These are phyloP conservation scores for Empis stercorea DNA, from an alignment of 2,888 invertebrate genomes.

Conservation along the genomic window DNA sequence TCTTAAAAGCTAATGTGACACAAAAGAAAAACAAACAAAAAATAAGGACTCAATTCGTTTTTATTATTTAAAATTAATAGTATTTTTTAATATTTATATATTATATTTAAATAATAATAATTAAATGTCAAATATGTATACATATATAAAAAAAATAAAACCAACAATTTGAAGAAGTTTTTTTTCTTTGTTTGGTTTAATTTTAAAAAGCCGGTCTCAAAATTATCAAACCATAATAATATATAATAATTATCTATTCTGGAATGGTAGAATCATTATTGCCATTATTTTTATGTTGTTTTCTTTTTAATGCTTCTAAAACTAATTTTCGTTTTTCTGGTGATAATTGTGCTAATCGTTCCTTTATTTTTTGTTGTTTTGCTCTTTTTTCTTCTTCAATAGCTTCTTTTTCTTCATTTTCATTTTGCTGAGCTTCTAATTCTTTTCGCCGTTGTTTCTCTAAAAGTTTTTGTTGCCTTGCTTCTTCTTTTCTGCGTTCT, in stretches of 20 bases:
- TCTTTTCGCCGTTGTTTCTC: neutral
- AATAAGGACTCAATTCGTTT: too few species aligned
- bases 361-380: conserved; percentile 21
- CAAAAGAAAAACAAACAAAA: too few species aligned
- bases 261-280: conserved; percentile 16
- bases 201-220: neutral
- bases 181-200: too few species aligned
- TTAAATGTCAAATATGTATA: too few species aligned
- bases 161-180: too few species aligned
- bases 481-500: neutral
- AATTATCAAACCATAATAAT: neutral
- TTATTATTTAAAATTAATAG: too few species aligned
- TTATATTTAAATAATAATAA: too few species aligned
- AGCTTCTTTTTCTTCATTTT: conserved; percentile 9
- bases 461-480: neutral
- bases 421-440: neutral
- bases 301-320: conserved; percentile 24
- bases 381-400: conserved; percentile 19
- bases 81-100: too few species aligned
- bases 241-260: conserved; percentile 8
- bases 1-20: too few species aligned
- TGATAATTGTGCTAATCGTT: conserved; percentile 23
- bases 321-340: conserved; percentile 28
- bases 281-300: conserved; percentile 20
- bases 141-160: too few species aligned